Conservation (phyloP, 2,797 vertebrate genomes). For the Nothura maculosa region DNA sequence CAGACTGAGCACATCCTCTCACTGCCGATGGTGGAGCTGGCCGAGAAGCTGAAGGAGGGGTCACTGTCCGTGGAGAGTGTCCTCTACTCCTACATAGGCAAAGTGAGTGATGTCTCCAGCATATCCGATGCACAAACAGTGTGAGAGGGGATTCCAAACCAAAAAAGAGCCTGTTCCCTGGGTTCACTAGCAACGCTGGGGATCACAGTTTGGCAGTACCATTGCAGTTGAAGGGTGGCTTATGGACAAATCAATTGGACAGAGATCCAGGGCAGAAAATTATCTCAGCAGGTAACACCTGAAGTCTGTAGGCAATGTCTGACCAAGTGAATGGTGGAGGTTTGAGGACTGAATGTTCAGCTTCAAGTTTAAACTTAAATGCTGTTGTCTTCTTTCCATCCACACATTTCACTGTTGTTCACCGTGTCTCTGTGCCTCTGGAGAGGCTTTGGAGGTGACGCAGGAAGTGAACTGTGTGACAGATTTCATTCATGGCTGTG, state of each 20-base stretch:
- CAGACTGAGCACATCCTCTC: slow-evolving; percentile 73
- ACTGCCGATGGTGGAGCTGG: slow-evolving; percentile 81
- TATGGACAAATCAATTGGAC: not conserved
- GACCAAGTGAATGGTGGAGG: not conserved
- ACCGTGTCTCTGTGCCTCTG: not conserved
- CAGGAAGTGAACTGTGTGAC: slow-evolving; percentile 85
- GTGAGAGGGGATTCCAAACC: not conserved
- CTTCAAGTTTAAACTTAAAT: not conserved
- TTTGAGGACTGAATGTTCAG: not conserved
- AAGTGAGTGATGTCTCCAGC: slow-evolving; percentile 72
- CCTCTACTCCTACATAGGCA: slow-evolving; percentile 85
- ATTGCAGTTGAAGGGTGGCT: not conserved
- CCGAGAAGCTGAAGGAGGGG: slow-evolving; percentile 76
- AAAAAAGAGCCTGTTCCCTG: not conserved
- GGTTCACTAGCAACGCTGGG: not conserved
- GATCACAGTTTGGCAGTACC: not conserved
- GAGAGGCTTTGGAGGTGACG: slow-evolving; percentile 84
- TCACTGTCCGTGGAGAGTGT: slow-evolving; percentile 82
- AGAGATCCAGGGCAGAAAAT: not conserved
- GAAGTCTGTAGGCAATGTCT: not conserved
- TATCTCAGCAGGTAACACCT: not conserved
- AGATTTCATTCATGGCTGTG: slow-evolving; percentile 83
- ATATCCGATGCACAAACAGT: not conserved
- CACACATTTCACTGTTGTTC: not conserved
- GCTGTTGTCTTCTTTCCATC: not conserved